phyloP scores from a whole-genome alignment of 2,113 vertebrate species.

The Lethenteron camtschaticum region DNA sequence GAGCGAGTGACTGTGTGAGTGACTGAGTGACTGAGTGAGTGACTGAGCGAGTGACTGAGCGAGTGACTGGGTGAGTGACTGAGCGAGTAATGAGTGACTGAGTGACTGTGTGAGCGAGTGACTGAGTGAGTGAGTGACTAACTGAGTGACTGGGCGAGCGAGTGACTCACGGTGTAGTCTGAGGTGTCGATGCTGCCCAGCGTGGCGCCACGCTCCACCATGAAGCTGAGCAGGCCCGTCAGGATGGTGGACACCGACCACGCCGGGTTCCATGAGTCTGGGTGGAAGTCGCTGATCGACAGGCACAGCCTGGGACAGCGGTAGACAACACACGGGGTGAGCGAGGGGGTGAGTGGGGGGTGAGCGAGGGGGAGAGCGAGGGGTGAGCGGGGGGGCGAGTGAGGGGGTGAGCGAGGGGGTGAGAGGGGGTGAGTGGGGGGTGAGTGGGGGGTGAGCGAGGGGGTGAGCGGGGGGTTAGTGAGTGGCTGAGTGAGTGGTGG shows the following conservation, averaged over 20 bases:
- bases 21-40: too few species aligned
- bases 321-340: not conserved
- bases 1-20: too few species aligned
- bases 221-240: conserved; percentile 87
- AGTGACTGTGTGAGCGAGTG: too few species aligned
- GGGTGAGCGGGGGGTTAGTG: too few species aligned
- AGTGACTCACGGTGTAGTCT: conserved; percentile 53
- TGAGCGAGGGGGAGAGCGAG: not conserved
- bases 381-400: not conserved
- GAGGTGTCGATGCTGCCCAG: conserved; percentile 91
- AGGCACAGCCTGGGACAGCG: conserved; percentile 53
- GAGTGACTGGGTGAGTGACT: too few species aligned
- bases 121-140: rapidly evolving
- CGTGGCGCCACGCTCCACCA: conserved; percentile 94
- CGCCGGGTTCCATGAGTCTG: conserved; percentile 90
- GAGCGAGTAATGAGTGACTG: too few species aligned
- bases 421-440: too few species aligned
- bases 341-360: not conserved
- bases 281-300: conserved; percentile 96
- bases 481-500: too few species aligned
- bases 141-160: too few species aligned
- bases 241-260: conserved; percentile 98
- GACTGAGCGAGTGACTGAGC: too few species aligned
- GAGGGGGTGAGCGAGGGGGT: too few species aligned
- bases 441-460: too few species aligned